Base-by-base conservation (phyloP, 2,888 invertebrate genomes). In the Cryptocephalus moraei region DNA sequence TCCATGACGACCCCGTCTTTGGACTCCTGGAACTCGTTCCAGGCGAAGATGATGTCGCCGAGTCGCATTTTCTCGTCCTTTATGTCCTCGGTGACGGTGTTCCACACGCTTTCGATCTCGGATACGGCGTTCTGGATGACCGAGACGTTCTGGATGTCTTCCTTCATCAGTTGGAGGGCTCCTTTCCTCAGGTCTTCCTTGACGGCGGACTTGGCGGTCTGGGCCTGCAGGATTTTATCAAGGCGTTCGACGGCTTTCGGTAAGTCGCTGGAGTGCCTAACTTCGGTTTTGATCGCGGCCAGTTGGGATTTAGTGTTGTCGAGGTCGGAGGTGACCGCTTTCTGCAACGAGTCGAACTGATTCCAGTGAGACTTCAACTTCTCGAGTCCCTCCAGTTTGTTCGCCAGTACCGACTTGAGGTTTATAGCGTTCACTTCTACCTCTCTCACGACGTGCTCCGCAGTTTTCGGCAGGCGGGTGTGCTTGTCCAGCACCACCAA, bases 41-140 rank as follows among this genome's bases (percentile, higher is more conserved):
- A 78, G 0, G 85, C 82, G 36, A 79, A 79, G 33, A 84, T 80
- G 46, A 90, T 75, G 36, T 86, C 76, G 8, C 81, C 78, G 54
- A 86, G 84, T 60, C 83, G 85, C 55, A 84, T 79, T 59, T 84
- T 83, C 47, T 85, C 82, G 49, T 87, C 86, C 46, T 79, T 78
- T 14, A 91, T 78, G 45, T 81, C 75, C 54, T 87, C 84, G 44
- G 83, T 82, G 1, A 87, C 73, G 67, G 84, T 83, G 63, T 90
- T 90, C 81, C 87, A 91, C 55, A 82, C 83, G 46, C 82, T 79
- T 61, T 91, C 91, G 39, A 88, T 79, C 1, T 84, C 78, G 1
- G 88, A 76, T 1, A 92, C 69, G 41, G 83, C 81, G 57, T 86
- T 86, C 68, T 92, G 91, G 49, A 91, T 83, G 1, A 81, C 79